Evolutionary conservation across 2,888 invertebrate species (phyloP), one percentile per base, ranked within the genome.

Genomic region (Monoplex corrugatus): DNA sequence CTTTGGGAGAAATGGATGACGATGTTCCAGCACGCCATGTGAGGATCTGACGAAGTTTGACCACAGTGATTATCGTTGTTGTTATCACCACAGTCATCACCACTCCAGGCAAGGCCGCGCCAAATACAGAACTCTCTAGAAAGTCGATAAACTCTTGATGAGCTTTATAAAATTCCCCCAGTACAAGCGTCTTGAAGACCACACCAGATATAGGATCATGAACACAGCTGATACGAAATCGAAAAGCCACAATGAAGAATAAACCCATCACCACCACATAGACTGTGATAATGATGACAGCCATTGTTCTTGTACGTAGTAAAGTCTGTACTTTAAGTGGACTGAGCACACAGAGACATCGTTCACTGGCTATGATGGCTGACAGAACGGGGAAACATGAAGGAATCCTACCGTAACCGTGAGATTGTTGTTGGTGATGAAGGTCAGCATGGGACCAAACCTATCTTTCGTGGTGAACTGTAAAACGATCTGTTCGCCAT

Each of bases 291-390:
- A 85, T 63, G 0, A 63, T 38, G 19, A 16, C 38, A 38, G 68
- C 85, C 85, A 68, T 85, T 3, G 85, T 85, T 32, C 85, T 57
- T 0, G 85, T 85, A 0, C 68, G 43, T 5, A 85, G 23, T 63
- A 85, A 38, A 16, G 32, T 57, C 28, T 85, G 85, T 23, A 38
- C 57, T n/a, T 45, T 43, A 32, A 85, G 85, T 28, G 85, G 85
- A 5, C n/a, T 63, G 85, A 85, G 40, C 2, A 85, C 68, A 40
- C 85, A 85, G n/a, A 63, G 32, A 38, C 85, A 85, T 63, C 85
- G 16, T 28, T 85, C 85, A 28, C n/a, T 68, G 40, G 85, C 57
- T 35, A 85, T 85, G 85, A 85, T 63, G 8, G 85, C 85, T 3
- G 85, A 63, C 16, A 85, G 63, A 28, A 85, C 28, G 13, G 40